These are phyloP conservation scores for Coracias cyanogaster DNA, from an alignment of 2,797 vertebrate genomes.

Conservation along the genomic window DNA sequence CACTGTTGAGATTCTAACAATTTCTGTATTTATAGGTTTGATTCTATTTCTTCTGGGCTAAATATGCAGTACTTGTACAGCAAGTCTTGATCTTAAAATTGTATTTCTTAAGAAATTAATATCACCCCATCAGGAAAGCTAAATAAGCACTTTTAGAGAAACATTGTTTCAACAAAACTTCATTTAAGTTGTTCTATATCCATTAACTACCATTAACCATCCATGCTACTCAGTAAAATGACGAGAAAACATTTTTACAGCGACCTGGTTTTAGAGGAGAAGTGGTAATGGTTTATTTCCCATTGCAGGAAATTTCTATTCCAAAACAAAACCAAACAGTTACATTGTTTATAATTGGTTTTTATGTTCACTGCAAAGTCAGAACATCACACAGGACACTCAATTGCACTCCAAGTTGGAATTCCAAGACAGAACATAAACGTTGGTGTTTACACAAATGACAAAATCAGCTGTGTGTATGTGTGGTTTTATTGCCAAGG, in stretches of 20 bases:
- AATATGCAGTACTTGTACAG: accelerated
- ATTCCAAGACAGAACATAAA: neutral
- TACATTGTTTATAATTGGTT: neutral
- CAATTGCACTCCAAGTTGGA: neutral
- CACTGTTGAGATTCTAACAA: neutral
- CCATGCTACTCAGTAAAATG: neutral
- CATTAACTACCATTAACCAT: too few species aligned
- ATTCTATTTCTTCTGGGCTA: neutral
- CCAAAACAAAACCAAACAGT: neutral
- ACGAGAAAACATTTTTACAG: neutral
- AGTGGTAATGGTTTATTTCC: neutral
- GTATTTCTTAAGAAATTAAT: neutral
- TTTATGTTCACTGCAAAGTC: neutral
- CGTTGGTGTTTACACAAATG: neutral
- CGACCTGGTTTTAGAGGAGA: neutral
- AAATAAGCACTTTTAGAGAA: neutral
- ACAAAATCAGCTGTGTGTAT: accelerated
- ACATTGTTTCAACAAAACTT: neutral
- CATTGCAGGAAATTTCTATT: neutral
- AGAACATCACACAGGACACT: neutral
- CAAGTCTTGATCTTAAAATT: neutral
- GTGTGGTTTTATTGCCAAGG: neutral
- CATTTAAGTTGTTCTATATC: neutral
- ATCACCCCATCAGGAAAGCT: neutral
- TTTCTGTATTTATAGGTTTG: neutral